Base-by-base conservation (phyloP, 2,888 invertebrate species). In the Stramonita haemastoma region DNA sequence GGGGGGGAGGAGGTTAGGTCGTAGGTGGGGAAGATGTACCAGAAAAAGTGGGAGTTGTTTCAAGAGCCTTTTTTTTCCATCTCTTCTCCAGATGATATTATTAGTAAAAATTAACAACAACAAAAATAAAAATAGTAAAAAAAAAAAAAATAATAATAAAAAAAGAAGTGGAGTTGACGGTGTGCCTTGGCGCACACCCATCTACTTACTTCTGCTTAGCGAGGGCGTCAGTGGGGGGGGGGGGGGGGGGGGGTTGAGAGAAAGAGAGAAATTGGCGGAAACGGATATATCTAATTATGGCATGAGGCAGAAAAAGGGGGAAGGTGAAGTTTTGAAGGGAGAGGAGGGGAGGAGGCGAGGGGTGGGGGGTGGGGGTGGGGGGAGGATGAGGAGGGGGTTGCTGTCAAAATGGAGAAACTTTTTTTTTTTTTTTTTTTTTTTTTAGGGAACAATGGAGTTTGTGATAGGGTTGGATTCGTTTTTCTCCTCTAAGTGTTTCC, bases 201-300 rank as follows among this genome's bases (percentile, higher is more conserved):
- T 46, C 46, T 46, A 46, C 46, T 46, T 46, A n/a, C 46, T 46
- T 46, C 46, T 46, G 46, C 46, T 8, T 46, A 46, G 46, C 46
- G 8, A 46, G 46, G 46, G 46, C 46, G 46, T 46, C 70, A 87
- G 46, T 56, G 46, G 56, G n/a, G 46, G 73, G 19, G 46, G 73
- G 11, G 36, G 34, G 36, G n/a, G 32, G 32, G 22, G 60, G 13
- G 32, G 66, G 86, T 8, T 66, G 60, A 8, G 70, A 22, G n/a
- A 22, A 6, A 66, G 66, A 66, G 81, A 86, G 86, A 66, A 86
- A 34, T 86, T 56, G 77, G 79, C 56, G 56, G 87, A 79, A 77
- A 77, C 77, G 87, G 73, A 70, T 87, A 87, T 36, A 79, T 87
- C 56, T 87, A 73, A 56, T 87, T 86, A 86, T 77, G 46, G 70